Evolutionary conservation across 2,113 vertebrate genomes (phyloP).

Genomic region (Coturnix japonica): DNA sequence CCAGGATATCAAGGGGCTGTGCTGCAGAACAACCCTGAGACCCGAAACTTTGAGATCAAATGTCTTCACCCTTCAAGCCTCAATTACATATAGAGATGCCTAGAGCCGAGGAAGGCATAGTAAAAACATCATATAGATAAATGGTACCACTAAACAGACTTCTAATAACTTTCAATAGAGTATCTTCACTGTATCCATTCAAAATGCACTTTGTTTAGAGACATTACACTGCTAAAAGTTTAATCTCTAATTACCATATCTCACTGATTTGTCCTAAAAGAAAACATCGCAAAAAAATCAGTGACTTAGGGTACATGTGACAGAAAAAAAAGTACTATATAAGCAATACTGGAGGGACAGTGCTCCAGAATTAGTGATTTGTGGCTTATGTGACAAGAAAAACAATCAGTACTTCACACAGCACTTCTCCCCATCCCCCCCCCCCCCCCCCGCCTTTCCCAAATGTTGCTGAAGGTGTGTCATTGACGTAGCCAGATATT

Average conservation of each 20-base stretch:
- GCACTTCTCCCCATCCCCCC: too few species aligned
- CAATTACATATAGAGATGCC: background rate
- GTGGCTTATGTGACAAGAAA: fast-evolving
- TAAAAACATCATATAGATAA: background rate
- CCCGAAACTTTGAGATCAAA: background rate
- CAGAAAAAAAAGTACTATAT: background rate
- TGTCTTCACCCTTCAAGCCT: background rate
- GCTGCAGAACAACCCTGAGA: background rate
- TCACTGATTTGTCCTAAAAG: background rate
- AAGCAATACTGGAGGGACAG: background rate
- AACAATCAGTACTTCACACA: background rate
- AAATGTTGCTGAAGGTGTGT: background rate
- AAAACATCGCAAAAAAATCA: fast-evolving
- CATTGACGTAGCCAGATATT: conserved; percentile 27
- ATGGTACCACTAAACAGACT: background rate
- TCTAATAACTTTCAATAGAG: background rate
- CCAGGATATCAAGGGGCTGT: background rate
- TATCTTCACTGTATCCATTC: background rate
- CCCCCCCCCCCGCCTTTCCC: background rate
- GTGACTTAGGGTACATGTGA: background rate
- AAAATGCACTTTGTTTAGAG: background rate
- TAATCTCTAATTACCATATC: background rate
- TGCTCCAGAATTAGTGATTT: background rate
- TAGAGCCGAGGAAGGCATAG: background rate
- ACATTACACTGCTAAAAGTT: background rate